These are phyloP conservation scores for Tetranychus piercei DNA, from an alignment of 2,888 invertebrate genomes.

Conservation along the genomic window DNA sequence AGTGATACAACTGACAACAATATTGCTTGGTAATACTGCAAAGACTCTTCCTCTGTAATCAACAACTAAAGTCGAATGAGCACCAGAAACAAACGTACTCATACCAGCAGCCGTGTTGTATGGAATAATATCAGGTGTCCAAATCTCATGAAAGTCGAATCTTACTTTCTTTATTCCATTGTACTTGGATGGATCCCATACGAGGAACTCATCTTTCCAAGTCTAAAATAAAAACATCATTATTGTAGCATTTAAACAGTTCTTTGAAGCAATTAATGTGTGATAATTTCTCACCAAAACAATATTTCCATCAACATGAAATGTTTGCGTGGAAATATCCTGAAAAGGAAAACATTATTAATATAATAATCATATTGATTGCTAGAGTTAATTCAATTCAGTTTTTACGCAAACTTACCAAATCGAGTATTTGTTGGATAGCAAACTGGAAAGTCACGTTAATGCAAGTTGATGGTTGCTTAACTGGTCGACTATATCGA, in stretches of 20 bases:
- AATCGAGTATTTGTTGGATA: neutral
- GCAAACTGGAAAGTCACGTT: neutral
- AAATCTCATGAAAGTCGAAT: constrained; percentile 4
- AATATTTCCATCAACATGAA: neutral
- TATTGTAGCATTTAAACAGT: neutral
- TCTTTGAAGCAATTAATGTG: neutral
- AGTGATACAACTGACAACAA: neutral
- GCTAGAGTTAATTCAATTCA: too few species aligned
- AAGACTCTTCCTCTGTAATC: neutral
- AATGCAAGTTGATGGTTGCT: neutral
- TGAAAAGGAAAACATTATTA: neutral
- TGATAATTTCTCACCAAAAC: neutral
- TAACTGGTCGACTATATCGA: neutral
- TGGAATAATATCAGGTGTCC: constrained; percentile 4
- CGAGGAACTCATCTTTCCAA: constrained; percentile 8
- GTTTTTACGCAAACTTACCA: neutral
- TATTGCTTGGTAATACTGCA: neutral
- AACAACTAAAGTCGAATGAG: neutral
- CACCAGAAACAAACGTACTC: neutral
- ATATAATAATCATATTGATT: too few species aligned
- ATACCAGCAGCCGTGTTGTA: neutral
- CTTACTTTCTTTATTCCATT: neutral
- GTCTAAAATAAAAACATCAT: neutral
- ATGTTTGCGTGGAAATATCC: neutral
- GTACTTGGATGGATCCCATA: neutral